Base-by-base conservation (phyloP, 1,140 invertebrate species). In the Drosophila willistoni region DNA sequence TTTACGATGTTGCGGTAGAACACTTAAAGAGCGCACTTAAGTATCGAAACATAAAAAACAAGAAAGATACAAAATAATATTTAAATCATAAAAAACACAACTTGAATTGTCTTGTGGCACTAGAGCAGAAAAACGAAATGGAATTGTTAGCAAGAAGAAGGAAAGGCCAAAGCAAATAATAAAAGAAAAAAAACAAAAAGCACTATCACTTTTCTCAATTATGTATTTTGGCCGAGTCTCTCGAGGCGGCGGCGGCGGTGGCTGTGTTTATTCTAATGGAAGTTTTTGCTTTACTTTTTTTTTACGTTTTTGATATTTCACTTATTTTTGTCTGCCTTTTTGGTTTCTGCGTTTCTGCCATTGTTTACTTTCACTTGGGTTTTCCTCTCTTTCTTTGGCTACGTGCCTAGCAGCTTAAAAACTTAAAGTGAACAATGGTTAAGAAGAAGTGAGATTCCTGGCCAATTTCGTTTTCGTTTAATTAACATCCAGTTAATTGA, bases 151-250 rank as follows among this genome's bases (percentile, higher is more conserved):
- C 65, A 73, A 64, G 65, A 59, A 34, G 36, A 63, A 69, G 75
- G 75, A 70, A 70, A 69, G 34, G 42, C 59, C 5, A 69, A 60
- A 69, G 42, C 71, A 72, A 74, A 67, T 68, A 79, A 81, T 57
- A 70, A 42, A 74, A 22, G 57, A 67, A 42, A 74, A 74, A 62
- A 67, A 79, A 68, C 22, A 68, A 61, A 79, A 72, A 79, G 71
- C 83, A 87, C 83, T 87, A 84, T 87, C 83, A 87, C 83, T 87
- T 87, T 87, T 75, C 84, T 63, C 80, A 89, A 87, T 89, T 87
- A 89, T 73, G 64, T 79, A 62, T 77, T 73, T 73, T 64, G 74
- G 60, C 68, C 64, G 63, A 22, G 44, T 51, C 44, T 51, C 44
- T 51, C 12, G 36, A 39, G 36, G 36, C 36, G 36, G 12, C 36